Evolutionary conservation across 2,113 vertebrate genomes (phyloP), one percentile per base, ranked within the genome.

Genomic region (Cepphus grylle): DNA sequence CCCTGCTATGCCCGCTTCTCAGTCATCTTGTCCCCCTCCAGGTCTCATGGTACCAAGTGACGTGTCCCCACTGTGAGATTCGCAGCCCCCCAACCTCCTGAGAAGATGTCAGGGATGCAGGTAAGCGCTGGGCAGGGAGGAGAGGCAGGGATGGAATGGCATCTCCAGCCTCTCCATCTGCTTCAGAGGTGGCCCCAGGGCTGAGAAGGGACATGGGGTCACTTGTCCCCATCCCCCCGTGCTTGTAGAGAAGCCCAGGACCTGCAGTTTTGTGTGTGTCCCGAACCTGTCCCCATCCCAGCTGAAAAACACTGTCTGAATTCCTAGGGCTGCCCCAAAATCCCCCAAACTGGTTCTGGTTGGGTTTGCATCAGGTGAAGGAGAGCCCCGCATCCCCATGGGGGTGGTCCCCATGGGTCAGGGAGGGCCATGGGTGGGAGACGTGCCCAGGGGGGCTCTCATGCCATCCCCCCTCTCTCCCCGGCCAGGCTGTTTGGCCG

Each of bases 51-150:
- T 98, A 97, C 98, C 97, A 4, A 95, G 98, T 97, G 96, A 95
- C 78, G 92, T 61, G 81, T 91, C 97, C 92, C 94, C 96, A 67
- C 96, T 97, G 97, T 98, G 97, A 98, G 97, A 95, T 65, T 81
- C 8, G 15, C 8, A 25, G 58, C 36, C 86, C 93, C 38, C 85
- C 32, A 81, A 18, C 50, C 93, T 92, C 94, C 97, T 20, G 96
- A 98, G 97, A 98, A 97, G 96, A 98, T 98, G 98, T 98, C 98
- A 21, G 98, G 98, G 96, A 95, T 98, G 97, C 98, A 98, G 98
- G 98, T 98, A 27, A 90, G 43, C 3, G 1, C 29, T 2, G 1
- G 15, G 7, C 1, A 0, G 29, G 15, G n/a, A 42, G 55, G 32
- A 50, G 22, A 55, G 34, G 21, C 2, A 2, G n/a, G 69, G 26